phyloP scores from a whole-genome alignment of 2,797 vertebrate species.

The Scolopax rusticola region DNA sequence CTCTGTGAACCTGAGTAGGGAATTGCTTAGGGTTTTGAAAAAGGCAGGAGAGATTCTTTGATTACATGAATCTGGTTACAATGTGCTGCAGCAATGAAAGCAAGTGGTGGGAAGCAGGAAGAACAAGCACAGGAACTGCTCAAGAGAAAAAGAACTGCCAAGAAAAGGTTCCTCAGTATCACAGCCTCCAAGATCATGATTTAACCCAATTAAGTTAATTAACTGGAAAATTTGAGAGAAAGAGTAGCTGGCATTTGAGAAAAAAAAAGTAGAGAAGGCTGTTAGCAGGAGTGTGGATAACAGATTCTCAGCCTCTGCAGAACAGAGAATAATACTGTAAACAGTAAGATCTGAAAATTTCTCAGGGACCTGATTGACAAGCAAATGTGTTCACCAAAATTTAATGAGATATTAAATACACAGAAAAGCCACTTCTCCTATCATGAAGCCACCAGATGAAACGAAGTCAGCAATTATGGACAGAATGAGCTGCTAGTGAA shows the following conservation, averaged over 20 bases:
- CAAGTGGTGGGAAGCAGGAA: slow-evolving; percentile 24
- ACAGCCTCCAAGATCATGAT: slow-evolving; percentile 29
- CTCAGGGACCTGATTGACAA: background rate
- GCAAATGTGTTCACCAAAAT: background rate
- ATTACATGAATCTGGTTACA: background rate
- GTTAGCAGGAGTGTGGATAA: background rate
- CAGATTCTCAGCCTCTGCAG: background rate
- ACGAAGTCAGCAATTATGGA: background rate
- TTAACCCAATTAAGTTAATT: slow-evolving; percentile 57
- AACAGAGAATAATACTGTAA: background rate
- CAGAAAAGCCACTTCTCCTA: background rate
- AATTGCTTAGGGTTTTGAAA: background rate
- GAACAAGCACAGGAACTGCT: background rate
- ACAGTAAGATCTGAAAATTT: slow-evolving; percentile 25
- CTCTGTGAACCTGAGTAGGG: background rate
- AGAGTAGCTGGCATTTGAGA: background rate
- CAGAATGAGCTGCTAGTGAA: background rate
- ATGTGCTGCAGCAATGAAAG: background rate
- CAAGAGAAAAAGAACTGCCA: slow-evolving; percentile 13
- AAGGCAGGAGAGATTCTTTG: background rate
- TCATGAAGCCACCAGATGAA: background rate
- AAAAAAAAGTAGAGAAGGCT: background rate
- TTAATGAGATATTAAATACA: background rate
- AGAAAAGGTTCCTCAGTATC: slow-evolving; percentile 34
- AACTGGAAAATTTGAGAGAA: slow-evolving; percentile 28